Conservation (phyloP, 2,113 vertebrate genomes). For the Ellobius talpinus region DNA sequence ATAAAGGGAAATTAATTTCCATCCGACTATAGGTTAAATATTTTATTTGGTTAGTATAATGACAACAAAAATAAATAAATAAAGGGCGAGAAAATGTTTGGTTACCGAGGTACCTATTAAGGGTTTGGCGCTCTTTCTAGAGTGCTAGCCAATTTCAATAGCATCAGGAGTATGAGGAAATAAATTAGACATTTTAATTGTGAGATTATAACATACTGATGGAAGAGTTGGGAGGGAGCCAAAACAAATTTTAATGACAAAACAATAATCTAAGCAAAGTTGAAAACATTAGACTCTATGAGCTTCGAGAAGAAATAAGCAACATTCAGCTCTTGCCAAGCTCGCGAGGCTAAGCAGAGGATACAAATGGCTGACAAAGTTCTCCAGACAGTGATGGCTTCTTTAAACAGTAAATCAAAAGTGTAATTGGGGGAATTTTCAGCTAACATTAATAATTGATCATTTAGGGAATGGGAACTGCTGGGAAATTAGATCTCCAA, state of each 20-base stretch:
- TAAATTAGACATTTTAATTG: conserved; percentile 83
- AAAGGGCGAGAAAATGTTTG: conserved; percentile 69
- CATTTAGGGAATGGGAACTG: neutral
- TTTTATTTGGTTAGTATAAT: conserved; percentile 71
- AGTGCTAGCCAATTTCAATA: conserved; percentile 67
- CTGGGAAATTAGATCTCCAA: neutral
- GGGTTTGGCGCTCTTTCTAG: conserved; percentile 59
- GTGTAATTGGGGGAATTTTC: neutral
- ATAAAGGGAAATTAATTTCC: conserved; percentile 65
- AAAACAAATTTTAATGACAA: conserved; percentile 80
- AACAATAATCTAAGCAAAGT: conserved; percentile 75
- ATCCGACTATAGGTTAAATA: conserved; percentile 58
- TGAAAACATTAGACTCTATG: neutral
- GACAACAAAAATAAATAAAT: conserved; percentile 70
- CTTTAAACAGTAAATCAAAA: conserved; percentile 49
- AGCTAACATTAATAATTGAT: conserved; percentile 34
- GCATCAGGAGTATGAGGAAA: conserved; percentile 61
- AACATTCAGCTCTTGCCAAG: neutral
- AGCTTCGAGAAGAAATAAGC: conserved; percentile 26
- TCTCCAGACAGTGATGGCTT: neutral
- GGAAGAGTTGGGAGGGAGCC: conserved; percentile 48
- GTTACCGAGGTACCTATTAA: conserved; percentile 70
- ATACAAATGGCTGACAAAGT: neutral
- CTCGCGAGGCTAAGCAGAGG: neutral
- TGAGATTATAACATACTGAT: conserved; percentile 75